Percentiles rank a stretch among this genome's conserved stretches.
Conservation (phyloP, 1,140 invertebrate genomes). For the Brachionus koreanus region DNA sequence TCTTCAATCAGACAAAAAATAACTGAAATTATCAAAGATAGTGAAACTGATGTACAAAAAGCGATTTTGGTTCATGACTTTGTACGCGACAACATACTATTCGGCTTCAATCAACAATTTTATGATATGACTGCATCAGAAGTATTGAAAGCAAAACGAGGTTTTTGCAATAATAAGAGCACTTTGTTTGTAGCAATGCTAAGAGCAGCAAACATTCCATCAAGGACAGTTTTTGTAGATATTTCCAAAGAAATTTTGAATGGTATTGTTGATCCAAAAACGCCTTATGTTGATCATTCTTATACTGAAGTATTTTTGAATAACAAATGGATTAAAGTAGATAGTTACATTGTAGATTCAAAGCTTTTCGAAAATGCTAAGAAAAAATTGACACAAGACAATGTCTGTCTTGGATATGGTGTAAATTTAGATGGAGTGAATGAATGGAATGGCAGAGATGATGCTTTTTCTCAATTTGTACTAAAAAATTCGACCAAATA, state of each 20-base stretch:
- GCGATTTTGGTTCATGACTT: not conserved
- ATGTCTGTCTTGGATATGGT: not conserved
- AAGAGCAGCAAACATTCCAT: not conserved
- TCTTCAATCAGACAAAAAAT: not conserved
- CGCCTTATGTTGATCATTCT: not conserved
- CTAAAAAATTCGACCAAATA: not conserved
- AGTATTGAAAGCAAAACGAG: not conserved
- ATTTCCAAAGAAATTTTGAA: not conserved
- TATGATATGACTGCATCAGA: not conserved
- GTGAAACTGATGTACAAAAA: not conserved
- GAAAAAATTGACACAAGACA: not conserved
- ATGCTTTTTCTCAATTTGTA: not conserved
- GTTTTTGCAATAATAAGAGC: slow-evolving; percentile 8
- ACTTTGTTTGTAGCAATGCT: slow-evolving; percentile 15
- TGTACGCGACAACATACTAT: not conserved
- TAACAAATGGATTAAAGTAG: not conserved
- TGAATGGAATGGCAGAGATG: slow-evolving; percentile 29
- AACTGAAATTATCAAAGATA: not conserved
- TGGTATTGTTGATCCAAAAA: not conserved
- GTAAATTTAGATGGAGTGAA: not conserved
- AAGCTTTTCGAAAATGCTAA: not conserved
- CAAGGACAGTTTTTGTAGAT: slow-evolving; percentile 1
- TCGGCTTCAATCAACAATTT: not conserved
- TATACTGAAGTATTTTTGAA: not conserved
- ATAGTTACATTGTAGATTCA: slow-evolving; percentile 26